phyloP scores from a whole-genome alignment of 2,797 vertebrate genomes.

The Protonibea diacanthus region DNA sequence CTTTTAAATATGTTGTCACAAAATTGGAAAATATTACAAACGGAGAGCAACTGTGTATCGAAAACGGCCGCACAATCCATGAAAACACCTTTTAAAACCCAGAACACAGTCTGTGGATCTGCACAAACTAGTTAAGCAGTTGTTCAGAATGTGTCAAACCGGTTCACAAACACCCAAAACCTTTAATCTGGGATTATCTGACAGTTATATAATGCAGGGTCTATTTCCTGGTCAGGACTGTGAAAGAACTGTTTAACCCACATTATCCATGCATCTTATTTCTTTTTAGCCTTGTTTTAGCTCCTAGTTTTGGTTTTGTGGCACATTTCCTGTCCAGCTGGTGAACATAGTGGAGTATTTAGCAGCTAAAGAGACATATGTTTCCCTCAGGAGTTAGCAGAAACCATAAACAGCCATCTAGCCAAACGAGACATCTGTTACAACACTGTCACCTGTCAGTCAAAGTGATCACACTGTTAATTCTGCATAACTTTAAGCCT shows the following conservation, averaged over 20 bases:
- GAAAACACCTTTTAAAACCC: neutral
- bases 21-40: neutral
- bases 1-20: neutral
- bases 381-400: neutral
- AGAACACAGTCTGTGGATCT: constrained; percentile 6
- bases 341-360: neutral
- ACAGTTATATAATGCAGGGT: neutral
- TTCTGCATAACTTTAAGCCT: no score
- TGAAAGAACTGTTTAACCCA: neutral
- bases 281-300: neutral
- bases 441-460: no score
- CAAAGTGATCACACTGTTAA: no score
- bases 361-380: neutral
- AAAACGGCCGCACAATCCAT: neutral
- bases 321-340: neutral
- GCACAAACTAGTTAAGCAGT: constrained; percentile 16
- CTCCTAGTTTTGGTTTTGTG: neutral
- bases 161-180: constrained; percentile 23
- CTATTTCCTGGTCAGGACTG: constrained; percentile 4
- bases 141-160: constrained; percentile 24
- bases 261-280: neutral
- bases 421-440: neutral
- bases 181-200: constrained; percentile 50
- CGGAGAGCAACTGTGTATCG: neutral
- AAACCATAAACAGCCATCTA: neutral